Evolutionary conservation across 2,113 vertebrate genomes (phyloP).

Genomic region (Oenanthe melanoleuca): DNA sequence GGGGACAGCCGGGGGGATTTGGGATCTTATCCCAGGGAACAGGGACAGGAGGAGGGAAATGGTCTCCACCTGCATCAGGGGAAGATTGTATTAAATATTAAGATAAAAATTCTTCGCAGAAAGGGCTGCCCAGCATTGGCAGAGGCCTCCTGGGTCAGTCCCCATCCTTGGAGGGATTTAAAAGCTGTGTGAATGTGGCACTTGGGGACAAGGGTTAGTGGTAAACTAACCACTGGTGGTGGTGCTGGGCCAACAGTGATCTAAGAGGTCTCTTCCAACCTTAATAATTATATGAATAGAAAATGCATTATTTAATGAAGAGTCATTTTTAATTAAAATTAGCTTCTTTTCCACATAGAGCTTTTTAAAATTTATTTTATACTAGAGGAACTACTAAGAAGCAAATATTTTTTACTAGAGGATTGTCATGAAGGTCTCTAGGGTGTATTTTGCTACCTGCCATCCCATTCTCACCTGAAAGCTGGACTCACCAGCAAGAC

Average conservation of each 20-base stretch:
- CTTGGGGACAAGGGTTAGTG: not conserved
- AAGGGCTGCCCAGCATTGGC: not conserved
- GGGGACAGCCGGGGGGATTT: fast-evolving
- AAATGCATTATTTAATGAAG: not conserved
- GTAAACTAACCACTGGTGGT: not conserved
- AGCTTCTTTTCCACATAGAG: not conserved
- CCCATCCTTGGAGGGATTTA: not conserved
- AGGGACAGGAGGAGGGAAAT: not conserved
- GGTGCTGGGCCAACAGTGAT: not conserved
- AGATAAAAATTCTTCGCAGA: not conserved
- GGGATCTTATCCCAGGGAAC: not conserved
- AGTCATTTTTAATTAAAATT: not conserved
- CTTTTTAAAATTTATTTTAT: not conserved
- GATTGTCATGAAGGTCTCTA: not conserved
- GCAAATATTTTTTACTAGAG: not conserved
- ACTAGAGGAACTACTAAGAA: not conserved
- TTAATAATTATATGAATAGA: not conserved
- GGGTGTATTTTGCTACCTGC: not conserved
- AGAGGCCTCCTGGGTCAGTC: not conserved
- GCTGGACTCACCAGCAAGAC: not conserved
- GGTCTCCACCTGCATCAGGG: not conserved
- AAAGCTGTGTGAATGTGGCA: not conserved
- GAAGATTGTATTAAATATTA: not conserved
- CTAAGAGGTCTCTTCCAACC: not conserved
- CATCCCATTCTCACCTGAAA: not conserved